These are phyloP conservation scores for Anisognathus igniventris DNA, from an alignment of 2,797 vertebrate genomes.

Conservation along the genomic window DNA sequence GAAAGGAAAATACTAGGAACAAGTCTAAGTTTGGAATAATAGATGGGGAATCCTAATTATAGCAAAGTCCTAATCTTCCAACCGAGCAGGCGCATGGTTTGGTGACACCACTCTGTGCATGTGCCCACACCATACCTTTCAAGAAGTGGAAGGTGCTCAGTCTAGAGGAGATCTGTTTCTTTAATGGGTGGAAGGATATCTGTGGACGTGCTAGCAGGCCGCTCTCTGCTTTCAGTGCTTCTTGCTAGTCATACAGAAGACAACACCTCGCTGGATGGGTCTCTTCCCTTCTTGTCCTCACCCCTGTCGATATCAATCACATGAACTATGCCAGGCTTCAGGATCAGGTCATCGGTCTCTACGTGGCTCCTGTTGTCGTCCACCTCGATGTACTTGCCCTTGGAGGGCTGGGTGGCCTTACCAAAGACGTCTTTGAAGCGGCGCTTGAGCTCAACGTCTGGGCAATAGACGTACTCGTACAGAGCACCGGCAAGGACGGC, in stretches of 20 bases:
- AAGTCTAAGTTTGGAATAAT: conserved; percentile 46
- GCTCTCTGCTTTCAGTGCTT: conserved; percentile 84
- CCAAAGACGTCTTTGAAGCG: conserved; percentile 81
- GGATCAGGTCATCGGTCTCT: conserved; percentile 79
- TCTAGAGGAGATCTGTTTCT: conserved; percentile 82
- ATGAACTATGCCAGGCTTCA: conserved; percentile 80
- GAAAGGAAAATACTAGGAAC: background rate
- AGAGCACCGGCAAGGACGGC: conserved; percentile 85
- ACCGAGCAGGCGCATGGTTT: background rate
- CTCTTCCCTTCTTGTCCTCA: conserved; percentile 84
- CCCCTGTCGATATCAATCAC: conserved; percentile 80
- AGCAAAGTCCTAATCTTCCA: conserved; percentile 24
- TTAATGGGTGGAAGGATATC: conserved; percentile 75
- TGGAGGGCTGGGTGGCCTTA: conserved; percentile 78
- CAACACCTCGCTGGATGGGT: conserved; percentile 81
- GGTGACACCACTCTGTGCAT: background rate
- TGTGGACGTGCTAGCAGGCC: conserved; percentile 72
- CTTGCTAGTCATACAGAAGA: conserved; percentile 94
- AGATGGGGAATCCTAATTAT: conserved; percentile 21
- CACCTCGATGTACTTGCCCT: conserved; percentile 88
- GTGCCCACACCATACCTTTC: background rate
- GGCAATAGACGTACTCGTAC: conserved; percentile 92
- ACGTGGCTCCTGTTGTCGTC: conserved; percentile 77
- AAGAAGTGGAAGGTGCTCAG: background rate
- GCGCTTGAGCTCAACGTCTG: conserved; percentile 83